Percentiles rank a stretch among this genome's conserved stretches.
These are phyloP conservation scores for Nannobrachium achirus DNA, from an alignment of 2,113 vertebrate genomes.

Conservation along the genomic window DNA sequence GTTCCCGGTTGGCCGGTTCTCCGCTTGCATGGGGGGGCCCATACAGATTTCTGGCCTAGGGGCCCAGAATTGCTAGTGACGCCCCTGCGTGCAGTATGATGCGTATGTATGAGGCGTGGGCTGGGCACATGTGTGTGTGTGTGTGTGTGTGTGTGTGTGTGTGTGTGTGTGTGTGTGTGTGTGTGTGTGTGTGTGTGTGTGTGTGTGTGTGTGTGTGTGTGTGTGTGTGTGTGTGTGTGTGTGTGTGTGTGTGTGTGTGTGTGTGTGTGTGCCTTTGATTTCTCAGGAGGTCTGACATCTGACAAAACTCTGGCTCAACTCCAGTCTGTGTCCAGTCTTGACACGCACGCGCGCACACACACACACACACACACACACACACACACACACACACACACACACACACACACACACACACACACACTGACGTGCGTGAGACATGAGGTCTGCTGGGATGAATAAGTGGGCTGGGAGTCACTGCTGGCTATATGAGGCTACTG, in stretches of 20 bases:
- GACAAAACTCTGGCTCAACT: conserved; percentile 3
- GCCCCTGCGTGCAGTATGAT: no score
- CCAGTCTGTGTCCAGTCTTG: background rate
- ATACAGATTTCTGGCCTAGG: no score
- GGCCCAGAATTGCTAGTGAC: no score
- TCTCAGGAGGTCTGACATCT: conserved; percentile 10
- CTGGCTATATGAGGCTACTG: no score
- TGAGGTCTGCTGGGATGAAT: no score
- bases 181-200: background rate
- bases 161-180: no score
- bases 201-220: conserved; percentile 7
- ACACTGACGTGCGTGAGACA: background rate
- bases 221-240: conserved; percentile 10
- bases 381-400: background rate
- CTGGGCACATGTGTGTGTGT: no score
- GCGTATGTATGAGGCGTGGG: no score
- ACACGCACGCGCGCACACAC: background rate
- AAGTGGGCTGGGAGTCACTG: no score
- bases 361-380: background rate
- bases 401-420: background rate
- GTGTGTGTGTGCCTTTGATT: background rate
- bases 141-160: no score
- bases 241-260: conserved; percentile 7
- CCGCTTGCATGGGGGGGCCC: no score
- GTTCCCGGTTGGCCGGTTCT: no score